These are phyloP conservation scores for Eulemur rufifrons DNA, from an alignment of 2,113 vertebrate genomes.

Conservation along the genomic window DNA sequence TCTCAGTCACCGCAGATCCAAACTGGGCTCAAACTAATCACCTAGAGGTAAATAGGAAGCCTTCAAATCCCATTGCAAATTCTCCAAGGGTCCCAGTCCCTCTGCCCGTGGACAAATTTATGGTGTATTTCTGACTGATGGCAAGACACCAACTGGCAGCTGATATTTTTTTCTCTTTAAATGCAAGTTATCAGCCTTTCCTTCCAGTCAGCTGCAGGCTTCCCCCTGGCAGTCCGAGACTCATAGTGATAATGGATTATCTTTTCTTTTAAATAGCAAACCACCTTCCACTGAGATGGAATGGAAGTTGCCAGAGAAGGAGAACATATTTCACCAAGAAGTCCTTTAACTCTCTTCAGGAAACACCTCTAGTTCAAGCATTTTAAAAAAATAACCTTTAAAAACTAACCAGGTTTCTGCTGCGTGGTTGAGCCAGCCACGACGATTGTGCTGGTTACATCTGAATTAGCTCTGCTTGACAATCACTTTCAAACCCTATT, in stretches of 20 bases:
- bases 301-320: constrained; percentile 46
- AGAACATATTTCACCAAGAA: constrained; percentile 70
- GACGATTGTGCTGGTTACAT: constrained; percentile 47
- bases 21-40: not conserved
- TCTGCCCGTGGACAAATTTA: constrained; percentile 44
- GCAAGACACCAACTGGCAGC: constrained; percentile 61
- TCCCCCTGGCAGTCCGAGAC: constrained; percentile 62
- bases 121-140: constrained; percentile 18
- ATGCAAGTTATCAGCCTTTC: constrained; percentile 63
- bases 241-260: constrained; percentile 71
- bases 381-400: constrained; percentile 43
- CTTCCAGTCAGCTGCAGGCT: constrained; percentile 69
- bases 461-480: constrained; percentile 66
- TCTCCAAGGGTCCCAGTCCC: constrained; percentile 7
- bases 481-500: constrained; percentile 33
- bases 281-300: constrained; percentile 68
- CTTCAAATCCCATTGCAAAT: not conserved
- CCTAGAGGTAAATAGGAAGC: constrained; percentile 43
- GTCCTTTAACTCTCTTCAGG: constrained; percentile 62
- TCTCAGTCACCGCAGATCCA: constrained; percentile 48
- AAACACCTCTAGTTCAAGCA: constrained; percentile 47
- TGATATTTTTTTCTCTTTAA: constrained; percentile 58
- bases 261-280: constrained; percentile 78
- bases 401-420: constrained; percentile 46
- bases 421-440: constrained; percentile 39